Evolutionary conservation across 1,140 invertebrate genomes (phyloP), one percentile per base, ranked within the genome.

Genomic region (Dreissena rostriformis): DNA sequence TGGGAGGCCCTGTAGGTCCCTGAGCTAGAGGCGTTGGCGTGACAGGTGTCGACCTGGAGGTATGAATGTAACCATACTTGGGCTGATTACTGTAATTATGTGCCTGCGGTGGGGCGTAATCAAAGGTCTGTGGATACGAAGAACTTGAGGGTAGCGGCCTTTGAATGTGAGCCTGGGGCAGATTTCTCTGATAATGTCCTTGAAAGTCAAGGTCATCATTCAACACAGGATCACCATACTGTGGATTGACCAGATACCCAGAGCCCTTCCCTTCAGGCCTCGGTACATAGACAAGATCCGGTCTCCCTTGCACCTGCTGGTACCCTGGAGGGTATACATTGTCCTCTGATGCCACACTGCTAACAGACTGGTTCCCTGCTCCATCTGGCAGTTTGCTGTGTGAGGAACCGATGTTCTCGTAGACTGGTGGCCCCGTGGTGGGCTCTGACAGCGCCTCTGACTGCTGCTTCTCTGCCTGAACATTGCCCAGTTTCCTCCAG

Each of bases 401-500:
- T 39, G 72, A 19, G 19, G 74, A 39, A 12, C 78, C 66, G 6
- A 87, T 74, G 65, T 87, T 87, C 53, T 88, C 87, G 75, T 88
- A 88, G 11, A 87, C 80, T 39, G 85, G 84, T 17, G 80, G 76
- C 6, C 57, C 57, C 22, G 57, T 19, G 22, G 4, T 19, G 57
- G 57, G 57, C 57, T 24, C 57, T 61, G 52, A 52, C 15, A 6
- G 63, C 39, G 29, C 29, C 24, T 51, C 49, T 52, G 17, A 19
- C 71, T 85, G 75, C 52, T 88, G 68, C 51, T 70, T 82, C 53
- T 90, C 89, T 39, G 87, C 78, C 26, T 72, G 85, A 15, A 87
- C 89, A 88, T 92, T 92, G 53, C 92, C 92, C 24, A 93, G 89
- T 84, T 93, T 93, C 68, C 92, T 85, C 92, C 92, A 93, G 24